phyloP scores from a whole-genome alignment of 2,888 invertebrate species.

The Laothoe populi region DNA sequence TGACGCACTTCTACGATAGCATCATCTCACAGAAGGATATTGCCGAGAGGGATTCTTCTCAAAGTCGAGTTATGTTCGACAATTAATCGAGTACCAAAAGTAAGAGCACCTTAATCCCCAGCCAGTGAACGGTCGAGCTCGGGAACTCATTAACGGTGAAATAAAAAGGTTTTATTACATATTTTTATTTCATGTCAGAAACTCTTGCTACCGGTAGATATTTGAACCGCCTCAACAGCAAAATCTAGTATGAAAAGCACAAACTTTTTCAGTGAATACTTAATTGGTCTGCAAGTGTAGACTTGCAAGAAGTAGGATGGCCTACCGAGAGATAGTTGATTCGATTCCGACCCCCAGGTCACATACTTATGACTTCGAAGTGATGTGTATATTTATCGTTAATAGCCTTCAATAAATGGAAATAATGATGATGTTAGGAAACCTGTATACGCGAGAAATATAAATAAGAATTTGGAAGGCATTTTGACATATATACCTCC shows the following conservation, averaged over 20 bases:
- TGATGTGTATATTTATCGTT: no score
- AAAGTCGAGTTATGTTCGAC: neutral
- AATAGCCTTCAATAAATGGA: no score
- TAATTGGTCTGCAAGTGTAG: neutral
- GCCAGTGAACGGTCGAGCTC: slow-evolving; percentile 63
- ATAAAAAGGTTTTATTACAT: slow-evolving; percentile 74
- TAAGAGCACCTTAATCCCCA: slow-evolving; percentile 57
- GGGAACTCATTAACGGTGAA: slow-evolving; percentile 72
- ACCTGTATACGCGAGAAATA: no score
- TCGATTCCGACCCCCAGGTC: no score
- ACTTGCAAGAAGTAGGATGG: no score
- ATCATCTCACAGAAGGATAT: no score
- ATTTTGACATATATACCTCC: no score
- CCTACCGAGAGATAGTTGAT: no score
- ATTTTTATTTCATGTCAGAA: slow-evolving; percentile 69
- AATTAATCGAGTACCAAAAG: slow-evolving; percentile 37
- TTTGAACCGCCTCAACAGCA: slow-evolving; percentile 21
- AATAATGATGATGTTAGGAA: no score
- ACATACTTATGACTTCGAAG: no score
- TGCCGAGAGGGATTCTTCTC: neutral
- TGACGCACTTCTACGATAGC: no score
- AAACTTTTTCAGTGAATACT: neutral
- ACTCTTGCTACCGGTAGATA: slow-evolving; percentile 35
- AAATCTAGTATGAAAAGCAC: neutral
- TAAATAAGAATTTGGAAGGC: no score